Evolutionary conservation across 1,140 invertebrate genomes (phyloP), one percentile per base, ranked within the genome.

Genomic region (Sarcophaga peregrina): DNA sequence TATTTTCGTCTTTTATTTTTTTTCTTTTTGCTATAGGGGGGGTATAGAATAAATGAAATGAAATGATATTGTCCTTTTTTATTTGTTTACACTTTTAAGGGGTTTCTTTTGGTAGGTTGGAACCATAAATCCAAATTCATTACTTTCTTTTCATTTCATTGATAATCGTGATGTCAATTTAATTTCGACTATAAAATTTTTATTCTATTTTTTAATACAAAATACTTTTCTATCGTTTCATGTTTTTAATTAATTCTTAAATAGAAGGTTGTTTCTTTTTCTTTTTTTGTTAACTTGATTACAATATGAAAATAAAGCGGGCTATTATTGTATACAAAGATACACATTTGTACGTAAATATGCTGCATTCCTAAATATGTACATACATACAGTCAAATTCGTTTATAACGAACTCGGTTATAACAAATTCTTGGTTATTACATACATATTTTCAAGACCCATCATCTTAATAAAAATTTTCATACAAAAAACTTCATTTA

Each of bases 131-230:
- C 75, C 75, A 78, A 50, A 17, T 20, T 52, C n/a, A 78, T 50
- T 50, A 52, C 48, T 76, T 76, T 46, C 45, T 68, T 68, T 78
- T 50, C 74, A 52, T 78, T 76, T 52, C 75, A 78, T 78, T 50
- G 75, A 78, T 20, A 52, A 78, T 78, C 47, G 75, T 78, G 75
- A 78, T 78, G 75, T 78, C 75, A 78, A 78, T 50, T 78, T 50
- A 17, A 78, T 78, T 17, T 50, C 25, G 8, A 78, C 17, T 46
- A 47, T 76, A 13, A 74, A 74, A 48, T 48, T 46, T n/a, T 37
- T 13, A 47, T 73, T 76, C 45, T 76, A 17, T 46, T 47, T n/a
- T 76, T 52, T 78, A 78, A 78, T 50, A 25, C 11, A 45, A 75
- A 15, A 8, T 76, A 8, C 8, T 78, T 78, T 78, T 50, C 50